phyloP scores from a whole-genome alignment of 2,113 vertebrate species.

The Osmerus eperlanus region DNA sequence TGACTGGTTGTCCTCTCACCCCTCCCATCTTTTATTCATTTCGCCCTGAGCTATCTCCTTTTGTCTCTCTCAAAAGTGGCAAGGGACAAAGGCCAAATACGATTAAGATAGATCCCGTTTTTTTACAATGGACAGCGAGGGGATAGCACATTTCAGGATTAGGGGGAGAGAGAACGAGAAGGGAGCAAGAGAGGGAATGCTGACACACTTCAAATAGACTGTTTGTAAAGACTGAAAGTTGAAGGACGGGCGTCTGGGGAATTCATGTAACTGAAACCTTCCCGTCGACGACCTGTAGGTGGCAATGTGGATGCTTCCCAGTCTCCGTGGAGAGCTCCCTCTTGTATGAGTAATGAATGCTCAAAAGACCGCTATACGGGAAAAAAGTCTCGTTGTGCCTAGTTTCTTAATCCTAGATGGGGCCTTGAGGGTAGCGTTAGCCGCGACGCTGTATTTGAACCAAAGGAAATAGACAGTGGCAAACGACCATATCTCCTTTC shows the following conservation, averaged over 20 bases:
- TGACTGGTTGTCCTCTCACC: slow-evolving; percentile 4
- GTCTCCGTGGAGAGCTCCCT: not conserved
- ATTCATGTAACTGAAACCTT: not conserved
- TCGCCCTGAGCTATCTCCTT: slow-evolving; percentile 16
- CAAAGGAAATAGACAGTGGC: too few species aligned
- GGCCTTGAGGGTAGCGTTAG: too few species aligned
- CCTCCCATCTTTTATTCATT: slow-evolving; percentile 20
- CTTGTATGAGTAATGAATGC: too few species aligned
- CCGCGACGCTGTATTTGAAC: too few species aligned
- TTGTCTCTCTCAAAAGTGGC: not conserved
- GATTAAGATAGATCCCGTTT: not conserved
- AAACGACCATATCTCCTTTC: too few species aligned
- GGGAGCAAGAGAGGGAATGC: not conserved
- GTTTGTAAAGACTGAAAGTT: not conserved
- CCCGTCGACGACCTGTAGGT: slow-evolving; percentile 37
- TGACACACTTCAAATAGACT: not conserved
- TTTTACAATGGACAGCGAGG: not conserved
- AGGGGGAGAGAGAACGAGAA: not conserved
- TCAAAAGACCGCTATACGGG: too few species aligned
- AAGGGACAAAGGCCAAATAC: not conserved
- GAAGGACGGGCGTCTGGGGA: not conserved
- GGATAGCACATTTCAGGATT: not conserved
- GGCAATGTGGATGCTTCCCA: slow-evolving; percentile 57
- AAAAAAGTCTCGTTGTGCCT: too few species aligned
- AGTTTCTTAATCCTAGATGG: too few species aligned